Evolutionary conservation across 2,888 invertebrate species (phyloP).

Genomic region (Trachelus stipa): DNA sequence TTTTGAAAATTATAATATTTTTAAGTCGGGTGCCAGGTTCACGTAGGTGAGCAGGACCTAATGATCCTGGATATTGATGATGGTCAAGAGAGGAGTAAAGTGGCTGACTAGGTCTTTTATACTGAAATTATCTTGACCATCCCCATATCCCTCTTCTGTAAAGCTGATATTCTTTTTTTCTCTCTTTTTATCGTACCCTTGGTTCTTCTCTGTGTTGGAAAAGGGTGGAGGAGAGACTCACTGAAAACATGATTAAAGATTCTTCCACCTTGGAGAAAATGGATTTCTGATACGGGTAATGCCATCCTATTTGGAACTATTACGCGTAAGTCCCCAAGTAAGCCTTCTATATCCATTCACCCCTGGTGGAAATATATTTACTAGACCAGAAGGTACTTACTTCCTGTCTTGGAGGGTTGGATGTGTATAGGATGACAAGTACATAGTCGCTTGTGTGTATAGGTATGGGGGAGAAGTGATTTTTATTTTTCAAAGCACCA

Average conservation of each 20-base stretch:
- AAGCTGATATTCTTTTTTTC: background rate
- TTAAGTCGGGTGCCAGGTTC: too few species aligned
- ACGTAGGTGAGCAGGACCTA: background rate
- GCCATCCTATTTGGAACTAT: conserved; percentile 63
- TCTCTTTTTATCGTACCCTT: background rate
- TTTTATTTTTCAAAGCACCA: too few species aligned
- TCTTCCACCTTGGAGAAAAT: conserved; percentile 55
- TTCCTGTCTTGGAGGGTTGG: conserved; percentile 28
- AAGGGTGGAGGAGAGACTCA: background rate
- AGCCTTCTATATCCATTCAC: conserved; percentile 52
- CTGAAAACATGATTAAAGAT: conserved; percentile 63
- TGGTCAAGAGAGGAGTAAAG: background rate
- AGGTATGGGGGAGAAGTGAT: too few species aligned
- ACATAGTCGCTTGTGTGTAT: conserved; percentile 16
- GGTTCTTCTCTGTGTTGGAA: background rate
- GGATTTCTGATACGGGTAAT: conserved; percentile 63
- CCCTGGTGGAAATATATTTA: conserved; percentile 49
- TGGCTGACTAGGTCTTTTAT: background rate
- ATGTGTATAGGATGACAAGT: conserved; percentile 21
- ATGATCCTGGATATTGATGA: background rate
- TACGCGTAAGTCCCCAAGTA: conserved; percentile 56
- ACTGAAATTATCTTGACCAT: background rate
- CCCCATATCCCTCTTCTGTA: background rate
- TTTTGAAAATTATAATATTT: too few species aligned
- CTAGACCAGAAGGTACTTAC: conserved; percentile 45